Evolutionary conservation across 1,140 invertebrate species (phyloP).

Genomic region (Geopemphigus sp.): DNA sequence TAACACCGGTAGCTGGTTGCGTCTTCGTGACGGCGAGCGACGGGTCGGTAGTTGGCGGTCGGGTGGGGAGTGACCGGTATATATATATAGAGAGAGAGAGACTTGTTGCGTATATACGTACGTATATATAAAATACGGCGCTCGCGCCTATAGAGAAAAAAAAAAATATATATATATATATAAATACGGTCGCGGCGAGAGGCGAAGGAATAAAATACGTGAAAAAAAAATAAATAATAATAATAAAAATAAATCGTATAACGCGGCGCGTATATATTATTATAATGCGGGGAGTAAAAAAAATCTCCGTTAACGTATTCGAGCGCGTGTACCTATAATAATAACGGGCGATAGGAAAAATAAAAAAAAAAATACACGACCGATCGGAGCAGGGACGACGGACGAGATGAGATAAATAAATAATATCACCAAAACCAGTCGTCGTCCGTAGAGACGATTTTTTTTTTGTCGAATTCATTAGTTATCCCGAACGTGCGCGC

Average conservation of each 20-base stretch:
- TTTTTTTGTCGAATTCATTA: slow-evolving; percentile 46
- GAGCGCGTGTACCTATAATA: not conserved
- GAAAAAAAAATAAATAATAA: slow-evolving; percentile 6
- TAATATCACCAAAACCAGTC: slow-evolving; percentile 35
- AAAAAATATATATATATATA: too few species aligned
- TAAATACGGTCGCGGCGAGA: not conserved
- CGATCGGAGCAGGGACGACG: not conserved
- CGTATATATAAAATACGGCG: not conserved
- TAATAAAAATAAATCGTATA: slow-evolving; percentile 6
- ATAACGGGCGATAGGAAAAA: slow-evolving; percentile 5
- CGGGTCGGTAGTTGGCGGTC: too few species aligned
- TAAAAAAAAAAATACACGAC: too few species aligned
- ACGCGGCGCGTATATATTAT: not conserved
- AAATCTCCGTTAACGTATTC: slow-evolving; percentile 34
- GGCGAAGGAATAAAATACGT: not conserved
- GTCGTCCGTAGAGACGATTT: slow-evolving; percentile 21
- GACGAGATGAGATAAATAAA: slow-evolving; percentile 1
- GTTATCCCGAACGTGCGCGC: not conserved
- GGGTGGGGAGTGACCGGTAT: not conserved
- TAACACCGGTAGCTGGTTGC: slow-evolving; percentile 30
- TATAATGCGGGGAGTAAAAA: not conserved
- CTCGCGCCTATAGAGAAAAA: too few species aligned
- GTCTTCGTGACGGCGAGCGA: not conserved
- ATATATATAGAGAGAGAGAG: slow-evolving; percentile 6
- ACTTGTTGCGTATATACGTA: not conserved